Conservation (phyloP, 2,797 vertebrate genomes). For the Danio albolineatus region DNA sequence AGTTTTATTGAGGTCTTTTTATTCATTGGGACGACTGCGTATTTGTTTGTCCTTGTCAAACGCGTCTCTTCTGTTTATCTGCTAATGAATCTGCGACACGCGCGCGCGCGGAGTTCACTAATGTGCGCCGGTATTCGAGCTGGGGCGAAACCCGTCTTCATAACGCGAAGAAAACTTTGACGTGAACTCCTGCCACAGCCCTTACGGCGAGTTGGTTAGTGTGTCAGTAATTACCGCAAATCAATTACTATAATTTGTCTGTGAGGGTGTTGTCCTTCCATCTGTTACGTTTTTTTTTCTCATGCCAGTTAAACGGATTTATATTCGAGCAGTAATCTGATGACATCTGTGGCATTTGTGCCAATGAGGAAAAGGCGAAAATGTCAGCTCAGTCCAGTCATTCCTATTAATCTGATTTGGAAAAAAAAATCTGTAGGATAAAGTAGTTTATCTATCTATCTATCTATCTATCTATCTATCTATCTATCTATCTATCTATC, state of each 20-base stretch:
- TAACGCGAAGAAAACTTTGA: constrained; percentile 25
- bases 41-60: constrained; percentile 34
- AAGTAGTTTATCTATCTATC: not conserved
- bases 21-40: not conserved
- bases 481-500: constrained; percentile 1
- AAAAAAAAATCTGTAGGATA: not conserved
- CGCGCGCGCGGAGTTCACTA: constrained; percentile 39
- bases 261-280: constrained; percentile 42
- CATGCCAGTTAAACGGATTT: constrained; percentile 50
- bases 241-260: constrained; percentile 26
- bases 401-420: constrained; percentile 46
- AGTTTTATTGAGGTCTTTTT: constrained; percentile 23
- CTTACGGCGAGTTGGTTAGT: not conserved
- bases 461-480: not conserved
- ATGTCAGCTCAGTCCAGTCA: constrained; percentile 71
- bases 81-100: constrained; percentile 56
- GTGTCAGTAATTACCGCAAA: constrained; percentile 32
- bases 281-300: constrained; percentile 31
- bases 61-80: constrained; percentile 15
- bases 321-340: constrained; percentile 51
- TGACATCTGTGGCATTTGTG: constrained; percentile 57
- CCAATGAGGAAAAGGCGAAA: constrained; percentile 69
- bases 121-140: constrained; percentile 45
- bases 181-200: not conserved
- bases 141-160: not conserved